Conservation (phyloP, 1,140 invertebrate genomes). For the Phenacoccus solenopsis region DNA sequence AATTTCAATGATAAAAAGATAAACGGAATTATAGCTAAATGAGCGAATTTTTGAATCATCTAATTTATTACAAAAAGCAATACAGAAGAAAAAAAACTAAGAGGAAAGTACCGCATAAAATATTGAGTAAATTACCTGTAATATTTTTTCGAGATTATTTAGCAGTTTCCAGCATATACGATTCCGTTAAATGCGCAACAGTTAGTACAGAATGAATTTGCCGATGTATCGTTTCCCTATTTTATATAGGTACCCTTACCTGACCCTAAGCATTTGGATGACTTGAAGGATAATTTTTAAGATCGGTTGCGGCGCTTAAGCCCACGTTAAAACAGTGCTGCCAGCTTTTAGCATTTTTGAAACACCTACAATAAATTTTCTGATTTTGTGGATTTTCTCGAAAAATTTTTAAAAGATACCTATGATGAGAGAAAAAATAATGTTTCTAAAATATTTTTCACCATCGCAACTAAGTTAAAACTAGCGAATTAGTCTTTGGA, state of each 20-base stretch:
- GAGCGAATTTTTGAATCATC: too few relatives aligned
- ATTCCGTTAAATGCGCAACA: not conserved
- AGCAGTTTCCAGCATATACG: not conserved
- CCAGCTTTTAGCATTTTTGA: not conserved
- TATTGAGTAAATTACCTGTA: not conserved
- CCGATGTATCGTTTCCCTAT: not conserved
- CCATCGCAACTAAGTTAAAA: too few relatives aligned
- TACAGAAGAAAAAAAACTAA: too few relatives aligned
- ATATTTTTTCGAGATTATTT: not conserved
- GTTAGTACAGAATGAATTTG: not conserved
- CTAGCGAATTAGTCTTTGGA: too few relatives aligned
- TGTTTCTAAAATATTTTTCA: too few relatives aligned
- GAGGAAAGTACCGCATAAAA: too few relatives aligned
- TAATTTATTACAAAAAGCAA: too few relatives aligned
- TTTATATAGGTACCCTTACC: not conserved
- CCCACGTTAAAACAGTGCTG: conserved; percentile 1
- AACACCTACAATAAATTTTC: not conserved
- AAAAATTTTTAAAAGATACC: too few relatives aligned
- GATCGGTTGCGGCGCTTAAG: not conserved
- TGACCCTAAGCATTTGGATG: not conserved
- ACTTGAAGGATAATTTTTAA: not conserved
- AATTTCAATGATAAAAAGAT: too few relatives aligned
- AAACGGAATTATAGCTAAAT: too few relatives aligned
- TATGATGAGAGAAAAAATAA: too few relatives aligned
- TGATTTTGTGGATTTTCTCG: too few relatives aligned